Base-by-base conservation (phyloP, 1,140 invertebrate species). In the Schlechtendalia chinensis region DNA sequence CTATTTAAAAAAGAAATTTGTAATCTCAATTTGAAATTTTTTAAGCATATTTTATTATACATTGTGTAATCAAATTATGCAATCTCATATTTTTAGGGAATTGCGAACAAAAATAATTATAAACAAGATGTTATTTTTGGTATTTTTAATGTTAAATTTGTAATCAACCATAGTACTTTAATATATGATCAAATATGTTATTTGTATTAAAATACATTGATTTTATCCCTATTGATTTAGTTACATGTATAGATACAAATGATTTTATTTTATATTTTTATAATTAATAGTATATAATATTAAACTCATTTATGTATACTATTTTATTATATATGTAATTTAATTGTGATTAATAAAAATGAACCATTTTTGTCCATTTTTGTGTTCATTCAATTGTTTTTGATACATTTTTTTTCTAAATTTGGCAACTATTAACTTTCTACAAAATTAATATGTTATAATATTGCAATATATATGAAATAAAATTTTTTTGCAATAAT, bases 341-440 rank as follows among this genome's bases (percentile, higher is more conserved):
- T 39, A 14, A 45, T 45, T 67, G 63, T 67, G 63, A 67, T 67
- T 22, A 22, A 22, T 45, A 0, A 16, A 24, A 65, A 69, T 12
- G n/a, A 69, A n/a, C n/a, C n/a, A n/a, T n/a, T n/a, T 69, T 22
- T 39, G 39, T 69, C 65, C 65, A 50, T 24, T 50, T 69, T 50
- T 8, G 19, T 69, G 39, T 63, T 32, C 61, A 32, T 2, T 17
- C 8, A 39, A 39, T 39, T 39, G 32, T 39, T 39, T 39, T 39
- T 39, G 8, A 39, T 39, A 39, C 8, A 39, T 39, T 4, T 3
- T 39, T 39, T 39, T 39, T 39, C 8, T 39, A 39, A 39, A n/a
- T n/a, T n/a, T n/a, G n/a, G n/a, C n/a, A n/a, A n/a, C n/a, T n/a
- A n/a, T n/a, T n/a, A n/a, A n/a, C n/a, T n/a, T n/a, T n/a, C n/a